Evolutionary conservation across 2,888 invertebrate genomes (phyloP), one percentile per base, ranked within the genome.

Genomic region (Trisateles emortualis): DNA sequence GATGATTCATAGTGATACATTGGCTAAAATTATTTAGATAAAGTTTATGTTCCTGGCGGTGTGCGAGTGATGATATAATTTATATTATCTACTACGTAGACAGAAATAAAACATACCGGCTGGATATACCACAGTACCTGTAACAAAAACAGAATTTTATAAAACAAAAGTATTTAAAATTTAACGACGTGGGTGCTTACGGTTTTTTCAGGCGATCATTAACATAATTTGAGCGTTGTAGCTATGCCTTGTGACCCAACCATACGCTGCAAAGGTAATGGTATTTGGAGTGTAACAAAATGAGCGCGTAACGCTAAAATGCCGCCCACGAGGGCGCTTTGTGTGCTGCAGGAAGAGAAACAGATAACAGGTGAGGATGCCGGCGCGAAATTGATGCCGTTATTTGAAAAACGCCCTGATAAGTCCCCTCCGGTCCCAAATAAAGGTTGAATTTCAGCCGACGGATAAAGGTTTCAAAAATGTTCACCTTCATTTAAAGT

Each of bases 391-490:
- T 86, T 83, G 85, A 83, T 78, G 81, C 78, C 78, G 82, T 83
- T 86, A 87, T 87, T 88, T 79, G 84, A 85, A 88, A 86, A 88
- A 85, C 81, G 77, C 77, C 75, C 83, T 78, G 87, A 87, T 88
- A 88, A 87, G 85, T 84, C 85, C 83, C 78, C 81, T 78, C 82
- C 79, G 78, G 80, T 75, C 76, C 73, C 77, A 77, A 87, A 85
- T 84, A 83, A 84, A 83, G 81, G 82, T 76, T 71, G 79, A 79
- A 79, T 80, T 80, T 80, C 78, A 78, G 70, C 56, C 66, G 57
- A 59, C 71, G 78, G 79, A 78, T 81, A 82, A 86, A 83, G 81
- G 81, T 81, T 79, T 78, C 76, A 81, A 84, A 83, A 87, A 83
- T 79, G 77, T 83, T 81, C 78, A 79, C 83, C 79, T 83, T 84